These are phyloP conservation scores for Crypturellus undulatus DNA, from an alignment of 2,113 vertebrate species.

Conservation along the genomic window DNA sequence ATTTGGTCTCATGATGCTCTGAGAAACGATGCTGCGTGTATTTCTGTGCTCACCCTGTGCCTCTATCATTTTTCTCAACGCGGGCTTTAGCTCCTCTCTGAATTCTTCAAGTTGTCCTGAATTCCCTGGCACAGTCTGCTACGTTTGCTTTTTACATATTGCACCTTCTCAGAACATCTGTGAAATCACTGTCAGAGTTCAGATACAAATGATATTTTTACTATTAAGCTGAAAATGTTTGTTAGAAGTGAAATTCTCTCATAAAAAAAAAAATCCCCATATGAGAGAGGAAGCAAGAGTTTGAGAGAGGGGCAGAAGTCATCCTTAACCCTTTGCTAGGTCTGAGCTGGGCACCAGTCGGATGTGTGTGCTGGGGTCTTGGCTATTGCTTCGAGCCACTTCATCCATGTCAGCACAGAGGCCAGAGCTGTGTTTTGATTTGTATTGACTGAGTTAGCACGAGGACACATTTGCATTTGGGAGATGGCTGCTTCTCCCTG, in stretches of 20 bases:
- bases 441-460: background rate
- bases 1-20: accelerated
- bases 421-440: background rate
- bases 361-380: background rate
- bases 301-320: no score
- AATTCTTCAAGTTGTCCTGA: background rate
- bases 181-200: background rate
- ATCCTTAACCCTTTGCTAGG: background rate
- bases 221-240: accelerated
- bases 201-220: background rate
- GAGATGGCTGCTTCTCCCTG: background rate
- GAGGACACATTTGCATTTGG: accelerated
- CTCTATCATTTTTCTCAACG: background rate
- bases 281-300: accelerated
- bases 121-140: background rate
- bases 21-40: background rate
- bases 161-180: background rate
- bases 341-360: accelerated
- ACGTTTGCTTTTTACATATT: background rate
- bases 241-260: background rate
- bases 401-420: background rate
- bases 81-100: background rate
- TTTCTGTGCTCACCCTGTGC: accelerated
- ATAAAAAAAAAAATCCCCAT: background rate
- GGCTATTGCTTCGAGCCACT: background rate